Evolutionary conservation across 1,140 invertebrate genomes (phyloP).

Genomic region (Hydropsyche tenuis): DNA sequence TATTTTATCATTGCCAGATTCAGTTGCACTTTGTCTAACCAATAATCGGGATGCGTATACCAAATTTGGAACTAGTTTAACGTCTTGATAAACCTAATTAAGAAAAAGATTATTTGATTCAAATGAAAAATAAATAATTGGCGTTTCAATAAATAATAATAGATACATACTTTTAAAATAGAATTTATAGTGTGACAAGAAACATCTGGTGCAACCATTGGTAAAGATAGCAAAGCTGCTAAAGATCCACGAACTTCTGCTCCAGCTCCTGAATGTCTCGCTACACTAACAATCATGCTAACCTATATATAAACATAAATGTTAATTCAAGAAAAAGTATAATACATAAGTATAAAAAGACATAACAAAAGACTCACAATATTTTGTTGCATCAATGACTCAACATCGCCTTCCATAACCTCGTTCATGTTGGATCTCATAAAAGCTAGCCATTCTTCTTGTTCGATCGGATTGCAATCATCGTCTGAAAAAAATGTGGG

Average conservation of each 20-base stretch:
- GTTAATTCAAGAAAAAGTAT: background rate
- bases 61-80: conserved; percentile 78
- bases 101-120: conserved; percentile 40
- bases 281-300: conserved; percentile 73
- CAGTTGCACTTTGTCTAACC: conserved; percentile 43
- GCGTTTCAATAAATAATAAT: background rate
- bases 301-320: conserved; percentile 53
- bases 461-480: conserved; percentile 72
- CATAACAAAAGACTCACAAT: conserved; percentile 61
- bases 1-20: conserved; percentile 31
- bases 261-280: conserved; percentile 71
- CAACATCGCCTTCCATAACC: conserved; percentile 76
- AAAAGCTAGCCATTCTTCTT: conserved; percentile 84
- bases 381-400: conserved; percentile 73
- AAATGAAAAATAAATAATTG: background rate
- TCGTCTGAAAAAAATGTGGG: conserved; percentile 41
- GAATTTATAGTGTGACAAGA: conserved; percentile 63
- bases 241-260: conserved; percentile 73
- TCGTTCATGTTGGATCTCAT: conserved; percentile 72
- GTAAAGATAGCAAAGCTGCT: conserved; percentile 74
- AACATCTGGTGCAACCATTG: conserved; percentile 65
- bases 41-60: conserved; percentile 75
- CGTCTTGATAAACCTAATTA: conserved; percentile 75
- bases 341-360: background rate
- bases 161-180: conserved; percentile 63